Evolutionary conservation across 2,888 invertebrate species (phyloP), one percentile per base, ranked within the genome.

Genomic region (Enoplolaimus lenunculus): DNA sequence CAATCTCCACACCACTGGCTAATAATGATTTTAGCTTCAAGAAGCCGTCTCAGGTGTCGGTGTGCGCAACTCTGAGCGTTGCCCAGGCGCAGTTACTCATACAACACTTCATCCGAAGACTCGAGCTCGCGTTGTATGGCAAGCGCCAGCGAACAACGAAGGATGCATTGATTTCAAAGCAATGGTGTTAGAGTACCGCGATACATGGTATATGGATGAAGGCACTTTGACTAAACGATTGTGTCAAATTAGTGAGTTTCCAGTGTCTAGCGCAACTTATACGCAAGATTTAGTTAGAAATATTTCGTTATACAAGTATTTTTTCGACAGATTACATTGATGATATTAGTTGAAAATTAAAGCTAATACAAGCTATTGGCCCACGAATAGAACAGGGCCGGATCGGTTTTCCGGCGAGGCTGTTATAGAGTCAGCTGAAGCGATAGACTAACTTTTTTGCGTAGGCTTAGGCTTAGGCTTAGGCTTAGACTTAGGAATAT

Each of bases 151-250:
- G 1, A 16, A 34, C 26, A 60, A 71, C 62, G 26, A 34, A 0
- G 59, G 77, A 29, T 80, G 80, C 68, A 75, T 80, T 13, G 68
- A 75, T 31, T 77, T 80, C 72, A 74, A 75, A 21, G 80, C 79
- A 16, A 76, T 77, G 13, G 78, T 80, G 2, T 77, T 80, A 60
- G 79, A 80, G 68, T 77, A 79, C 16, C 75, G 77, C 29, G 75
- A 75, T 71, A 71, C 76, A 1, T 80, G 79, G 79, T 80, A 78
- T 72, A 75, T 75, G 34, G 77, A 78, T 60, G 78, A 78, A 1
- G 77, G 77, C 33, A 75, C 76, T 31, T 72, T 80, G 66, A 78
- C 78, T 3, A 74, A 76, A 67, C 73, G 72, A 70, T 75, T 80
- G 69, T 80, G 80, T 71, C 73, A 76, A 45, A 70, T 76, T 70